Base-by-base conservation (phyloP, 2,113 vertebrate genomes). In the Chloebia gouldiae region DNA sequence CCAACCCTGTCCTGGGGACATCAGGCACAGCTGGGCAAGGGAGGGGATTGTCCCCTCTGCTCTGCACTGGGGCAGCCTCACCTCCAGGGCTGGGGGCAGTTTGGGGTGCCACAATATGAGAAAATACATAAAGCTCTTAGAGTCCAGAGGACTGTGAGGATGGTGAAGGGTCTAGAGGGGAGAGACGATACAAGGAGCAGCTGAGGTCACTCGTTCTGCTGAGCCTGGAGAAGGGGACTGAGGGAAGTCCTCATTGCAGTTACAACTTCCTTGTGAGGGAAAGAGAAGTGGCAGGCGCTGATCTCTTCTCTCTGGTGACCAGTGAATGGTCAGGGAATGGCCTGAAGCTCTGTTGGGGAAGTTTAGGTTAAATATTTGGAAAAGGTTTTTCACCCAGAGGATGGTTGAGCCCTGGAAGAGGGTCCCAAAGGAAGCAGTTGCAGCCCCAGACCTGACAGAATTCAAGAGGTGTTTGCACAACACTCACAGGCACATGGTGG, bases 181-280 rank as follows among this genome's bases (percentile, higher is more conserved):
- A 42, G 11, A 10, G 11, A 12, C 0, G 0, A 8, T 9, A 9
- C 3, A 11, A 49, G 44, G 37, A 68, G 61, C 0, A 1, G 25
- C 21, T 59, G 71, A 27, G 37, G 17, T 31, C 9, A 31, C 3
- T 59, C 1, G 3, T 1, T 9, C 27, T 44, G 53, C 7, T 59
- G 5, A 17, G 37, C 44, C 35, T 35, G 17, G 61, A 50, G 25
- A 7, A 31, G 16, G 44, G 4, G 30, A 12, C 44, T 35, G 17
- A 77, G 27, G 9, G 9, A 1, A 51, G 5, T 4, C 27, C 33
- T 69, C 39, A 33, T 0, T 44, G 45, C 37, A 37, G 24, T 9
- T 31, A 3, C 44, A 33, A 2, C 9, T 44, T 77, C 45, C 35
- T 44, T 1, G 1, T 37, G 33, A 21, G 31, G 11, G 9, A 5